Percentiles rank a stretch among this genome's conserved stretches.
Evolutionary conservation across 2,113 vertebrate species (phyloP).

Genomic region (Toxostoma redivivum): DNA sequence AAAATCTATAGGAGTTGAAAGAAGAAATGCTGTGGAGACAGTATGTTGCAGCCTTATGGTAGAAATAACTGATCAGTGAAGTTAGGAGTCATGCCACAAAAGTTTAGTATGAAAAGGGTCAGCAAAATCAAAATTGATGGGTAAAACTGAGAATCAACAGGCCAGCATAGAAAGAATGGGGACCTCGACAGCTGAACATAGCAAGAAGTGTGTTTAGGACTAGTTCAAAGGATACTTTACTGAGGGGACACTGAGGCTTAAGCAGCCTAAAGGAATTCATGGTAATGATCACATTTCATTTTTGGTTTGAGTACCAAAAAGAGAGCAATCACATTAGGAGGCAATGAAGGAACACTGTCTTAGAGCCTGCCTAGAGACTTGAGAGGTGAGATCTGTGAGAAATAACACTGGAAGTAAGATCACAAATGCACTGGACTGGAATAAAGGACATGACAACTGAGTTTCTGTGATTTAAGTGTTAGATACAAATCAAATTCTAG

Average conservation of each 20-base stretch:
- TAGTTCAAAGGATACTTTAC: neutral
- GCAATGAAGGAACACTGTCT: neutral
- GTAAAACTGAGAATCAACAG: neutral
- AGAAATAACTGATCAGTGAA: neutral
- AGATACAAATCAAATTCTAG: neutral
- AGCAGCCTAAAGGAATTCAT: neutral
- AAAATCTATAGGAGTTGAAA: neutral
- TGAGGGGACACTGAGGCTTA: neutral
- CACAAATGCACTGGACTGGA: neutral
- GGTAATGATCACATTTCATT: neutral
- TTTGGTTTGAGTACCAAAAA: neutral
- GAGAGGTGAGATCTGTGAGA: neutral
- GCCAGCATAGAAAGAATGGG: neutral
- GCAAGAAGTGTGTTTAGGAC: neutral
- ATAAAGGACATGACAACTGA: neutral
- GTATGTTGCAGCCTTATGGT: neutral
- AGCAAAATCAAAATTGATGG: neutral
- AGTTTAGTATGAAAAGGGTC: neutral
- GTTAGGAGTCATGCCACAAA: neutral
- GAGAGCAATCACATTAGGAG: neutral
- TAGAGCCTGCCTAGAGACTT: neutral
- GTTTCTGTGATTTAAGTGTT: neutral
- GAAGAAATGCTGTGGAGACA: neutral
- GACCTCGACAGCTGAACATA: neutral
- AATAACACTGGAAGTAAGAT: neutral